Conservation (phyloP, 2,113 vertebrate genomes). For the Gyps fulvus region DNA sequence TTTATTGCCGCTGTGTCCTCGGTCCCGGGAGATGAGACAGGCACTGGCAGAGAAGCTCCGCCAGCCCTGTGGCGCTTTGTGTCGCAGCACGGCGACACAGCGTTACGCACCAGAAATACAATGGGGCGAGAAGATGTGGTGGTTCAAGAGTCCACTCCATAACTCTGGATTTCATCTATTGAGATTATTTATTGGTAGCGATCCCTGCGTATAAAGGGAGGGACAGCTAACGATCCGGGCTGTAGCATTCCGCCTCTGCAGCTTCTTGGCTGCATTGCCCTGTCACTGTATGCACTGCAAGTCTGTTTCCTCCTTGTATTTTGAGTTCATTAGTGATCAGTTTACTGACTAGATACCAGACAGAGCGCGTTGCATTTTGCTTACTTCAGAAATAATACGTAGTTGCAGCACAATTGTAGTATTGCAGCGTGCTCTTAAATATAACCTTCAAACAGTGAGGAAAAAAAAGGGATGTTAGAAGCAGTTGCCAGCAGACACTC, state of each 20-base stretch:
- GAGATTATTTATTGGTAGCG: rapidly evolving
- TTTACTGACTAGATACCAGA: not conserved
- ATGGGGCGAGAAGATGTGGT: not conserved
- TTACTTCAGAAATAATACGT: rapidly evolving
- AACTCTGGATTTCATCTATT: rapidly evolving
- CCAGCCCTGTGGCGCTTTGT: not conserved
- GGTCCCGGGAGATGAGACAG: not conserved
- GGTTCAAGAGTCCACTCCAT: not conserved
- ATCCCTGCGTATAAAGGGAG: not conserved
- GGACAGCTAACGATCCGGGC: rapidly evolving
- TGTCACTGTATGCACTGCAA: rapidly evolving
- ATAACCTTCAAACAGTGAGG: rapidly evolving
- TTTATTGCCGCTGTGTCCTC: not conserved
- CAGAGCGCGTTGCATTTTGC: too few relatives aligned
- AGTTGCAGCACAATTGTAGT: rapidly evolving
- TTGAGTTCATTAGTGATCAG: rapidly evolving
- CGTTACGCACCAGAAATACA: rapidly evolving
- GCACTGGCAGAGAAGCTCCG: not conserved
- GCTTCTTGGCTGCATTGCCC: not conserved
- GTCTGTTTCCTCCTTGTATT: rapidly evolving
- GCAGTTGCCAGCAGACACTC: not conserved
- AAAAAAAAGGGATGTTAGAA: not conserved
- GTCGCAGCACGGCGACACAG: not conserved
- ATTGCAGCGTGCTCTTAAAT: not conserved
- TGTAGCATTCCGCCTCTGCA: not conserved